These are phyloP conservation scores for Coleophora flavipennella DNA, from an alignment of 2,888 invertebrate species.

Conservation along the genomic window DNA sequence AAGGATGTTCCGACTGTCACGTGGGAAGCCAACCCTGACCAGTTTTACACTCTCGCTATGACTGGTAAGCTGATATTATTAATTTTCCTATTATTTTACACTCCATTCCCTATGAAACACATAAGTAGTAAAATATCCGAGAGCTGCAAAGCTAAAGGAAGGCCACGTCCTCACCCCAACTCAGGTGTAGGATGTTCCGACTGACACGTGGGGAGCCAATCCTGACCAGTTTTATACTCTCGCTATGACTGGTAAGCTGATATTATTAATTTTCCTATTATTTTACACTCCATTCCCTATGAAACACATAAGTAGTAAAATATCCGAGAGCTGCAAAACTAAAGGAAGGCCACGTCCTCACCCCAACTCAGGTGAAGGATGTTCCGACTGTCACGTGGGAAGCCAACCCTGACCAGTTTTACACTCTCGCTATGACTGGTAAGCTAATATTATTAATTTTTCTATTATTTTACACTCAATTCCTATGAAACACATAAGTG, in stretches of 20 bases:
- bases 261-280: too few species aligned
- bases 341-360: constrained; percentile 79
- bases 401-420: constrained; percentile 68
- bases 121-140: constrained; percentile 20
- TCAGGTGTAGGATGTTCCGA: constrained; percentile 81
- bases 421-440: constrained; percentile 90
- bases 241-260: constrained; percentile 86
- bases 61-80: too few species aligned
- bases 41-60: constrained; percentile 85
- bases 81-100: too few species aligned
- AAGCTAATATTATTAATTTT: too few species aligned
- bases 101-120: too few species aligned
- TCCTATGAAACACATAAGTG: too few species aligned
- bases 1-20: constrained; percentile 79
- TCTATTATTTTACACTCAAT: too few species aligned
- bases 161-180: constrained; percentile 85
- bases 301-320: constrained; percentile 3
- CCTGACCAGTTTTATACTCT: constrained; percentile 77
- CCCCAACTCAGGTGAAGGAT: constrained; percentile 84
- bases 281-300: too few species aligned
- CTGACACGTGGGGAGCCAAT: constrained; percentile 77
- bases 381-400: constrained; percentile 79
- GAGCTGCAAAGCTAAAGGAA: constrained; percentile 62
- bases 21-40: constrained; percentile 74
- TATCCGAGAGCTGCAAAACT: constrained; percentile 55